These are phyloP conservation scores for Blastobasis adustella DNA, from an alignment of 2,888 invertebrate genomes.

Conservation along the genomic window DNA sequence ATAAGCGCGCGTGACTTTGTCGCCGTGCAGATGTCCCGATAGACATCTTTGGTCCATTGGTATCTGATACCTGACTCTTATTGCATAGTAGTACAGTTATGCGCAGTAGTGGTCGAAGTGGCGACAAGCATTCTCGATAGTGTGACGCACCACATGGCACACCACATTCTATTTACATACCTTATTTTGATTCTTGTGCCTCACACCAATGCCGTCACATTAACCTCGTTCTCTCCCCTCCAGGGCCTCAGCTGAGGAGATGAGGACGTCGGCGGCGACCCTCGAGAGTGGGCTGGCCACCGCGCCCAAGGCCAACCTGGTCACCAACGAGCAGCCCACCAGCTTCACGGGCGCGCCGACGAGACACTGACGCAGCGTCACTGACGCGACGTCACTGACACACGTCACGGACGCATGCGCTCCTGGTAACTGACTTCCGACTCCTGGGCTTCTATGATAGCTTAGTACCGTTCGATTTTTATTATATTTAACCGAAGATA, in stretches of 20 bases:
- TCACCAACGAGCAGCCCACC: slow-evolving; percentile 87
- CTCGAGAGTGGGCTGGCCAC: slow-evolving; percentile 62
- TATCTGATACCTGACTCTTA: too few species aligned
- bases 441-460: not conserved
- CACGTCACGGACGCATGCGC: slow-evolving; percentile 12
- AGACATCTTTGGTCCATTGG: too few species aligned
- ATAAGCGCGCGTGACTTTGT: too few species aligned
- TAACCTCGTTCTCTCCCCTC: slow-evolving; percentile 7
- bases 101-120: too few species aligned
- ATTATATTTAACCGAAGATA: too few species aligned
- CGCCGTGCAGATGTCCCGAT: too few species aligned
- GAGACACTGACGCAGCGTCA: slow-evolving; percentile 38
- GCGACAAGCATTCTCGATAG: too few species aligned
- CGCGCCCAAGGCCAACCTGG: slow-evolving; percentile 83
- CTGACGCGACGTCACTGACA: slow-evolving; percentile 5
- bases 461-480: not conserved
- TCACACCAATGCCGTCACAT: too few species aligned
- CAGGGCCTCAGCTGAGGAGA: slow-evolving; percentile 87
- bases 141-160: too few species aligned
- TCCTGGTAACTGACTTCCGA: slow-evolving; percentile 20
- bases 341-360: slow-evolving; percentile 81
- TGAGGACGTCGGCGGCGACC: slow-evolving; percentile 81
- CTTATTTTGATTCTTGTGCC: too few species aligned
- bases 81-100: too few species aligned
- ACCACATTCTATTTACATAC: too few species aligned